phyloP scores from a whole-genome alignment of 2,113 vertebrate genomes.

The Anas platyrhynchos region DNA sequence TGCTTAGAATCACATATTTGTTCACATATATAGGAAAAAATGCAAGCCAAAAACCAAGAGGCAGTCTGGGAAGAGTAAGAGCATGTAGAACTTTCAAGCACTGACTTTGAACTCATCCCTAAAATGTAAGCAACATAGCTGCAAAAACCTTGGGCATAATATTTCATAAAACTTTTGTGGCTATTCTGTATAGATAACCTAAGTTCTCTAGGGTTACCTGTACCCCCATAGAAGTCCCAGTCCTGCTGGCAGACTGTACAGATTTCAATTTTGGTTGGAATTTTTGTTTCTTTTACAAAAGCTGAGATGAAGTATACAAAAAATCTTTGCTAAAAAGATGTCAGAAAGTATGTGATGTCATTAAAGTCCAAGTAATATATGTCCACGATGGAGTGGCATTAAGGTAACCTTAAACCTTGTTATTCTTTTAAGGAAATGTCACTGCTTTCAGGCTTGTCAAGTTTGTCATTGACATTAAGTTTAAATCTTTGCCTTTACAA shows the following conservation, averaged over 20 bases:
- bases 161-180: background rate
- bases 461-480: background rate
- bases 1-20: background rate
- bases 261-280: background rate
- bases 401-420: background rate
- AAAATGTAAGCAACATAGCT: background rate
- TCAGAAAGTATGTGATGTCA: background rate
- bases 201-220: background rate
- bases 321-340: background rate
- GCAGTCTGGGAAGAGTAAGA: background rate
- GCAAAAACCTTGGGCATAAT: background rate
- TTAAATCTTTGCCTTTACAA: background rate
- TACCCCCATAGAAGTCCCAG: background rate
- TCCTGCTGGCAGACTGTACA: background rate
- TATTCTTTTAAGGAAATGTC: background rate
- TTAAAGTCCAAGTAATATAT: background rate
- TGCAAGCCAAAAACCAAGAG: background rate
- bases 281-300: background rate
- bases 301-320: background rate
- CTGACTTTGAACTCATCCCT: background rate
- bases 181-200: background rate
- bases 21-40: background rate
- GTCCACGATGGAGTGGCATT: background rate
- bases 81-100: background rate
- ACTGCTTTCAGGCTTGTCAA: conserved; percentile 3